These are phyloP conservation scores for Lutjanus campechanus DNA, from an alignment of 2,797 vertebrate genomes.

Conservation along the genomic window DNA sequence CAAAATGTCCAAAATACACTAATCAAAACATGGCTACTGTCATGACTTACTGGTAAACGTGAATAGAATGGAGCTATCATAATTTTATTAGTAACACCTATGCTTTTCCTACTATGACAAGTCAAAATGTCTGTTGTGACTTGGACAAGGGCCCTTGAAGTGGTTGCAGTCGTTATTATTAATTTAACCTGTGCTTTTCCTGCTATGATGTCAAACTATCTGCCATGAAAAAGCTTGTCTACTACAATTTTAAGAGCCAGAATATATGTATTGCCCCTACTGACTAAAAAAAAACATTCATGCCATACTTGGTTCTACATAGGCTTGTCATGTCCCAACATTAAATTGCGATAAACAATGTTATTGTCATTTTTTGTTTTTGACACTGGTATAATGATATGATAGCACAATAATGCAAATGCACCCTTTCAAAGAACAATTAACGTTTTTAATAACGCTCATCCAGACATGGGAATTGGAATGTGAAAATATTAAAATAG, in stretches of 20 bases:
- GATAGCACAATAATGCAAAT: too few relatives aligned
- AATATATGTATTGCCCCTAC: background rate
- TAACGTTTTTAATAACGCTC: too few relatives aligned
- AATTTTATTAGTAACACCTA: slow-evolving; percentile 9
- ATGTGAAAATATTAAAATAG: too few relatives aligned
- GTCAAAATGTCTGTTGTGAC: background rate
- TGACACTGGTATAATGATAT: too few relatives aligned
- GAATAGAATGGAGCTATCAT: background rate
- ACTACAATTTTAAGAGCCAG: background rate
- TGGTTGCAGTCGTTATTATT: background rate
- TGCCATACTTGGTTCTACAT: background rate
- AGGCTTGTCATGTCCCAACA: too few relatives aligned
- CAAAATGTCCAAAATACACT: too few relatives aligned
- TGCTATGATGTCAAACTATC: background rate
- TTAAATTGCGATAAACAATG: too few relatives aligned
- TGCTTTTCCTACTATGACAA: background rate
- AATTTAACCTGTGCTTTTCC: slow-evolving; percentile 1
- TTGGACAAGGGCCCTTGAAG: too few relatives aligned
- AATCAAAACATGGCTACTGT: background rate
- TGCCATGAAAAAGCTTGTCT: background rate
- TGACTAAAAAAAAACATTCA: too few relatives aligned
- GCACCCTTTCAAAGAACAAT: too few relatives aligned
- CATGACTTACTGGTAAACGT: slow-evolving; percentile 17
- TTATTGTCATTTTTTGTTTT: too few relatives aligned
- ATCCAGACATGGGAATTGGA: too few relatives aligned